Percentiles rank a stretch among this genome's conserved stretches.
Evolutionary conservation across 2,797 vertebrate species (phyloP).

Genomic region (Protosalanx chinensis): DNA sequence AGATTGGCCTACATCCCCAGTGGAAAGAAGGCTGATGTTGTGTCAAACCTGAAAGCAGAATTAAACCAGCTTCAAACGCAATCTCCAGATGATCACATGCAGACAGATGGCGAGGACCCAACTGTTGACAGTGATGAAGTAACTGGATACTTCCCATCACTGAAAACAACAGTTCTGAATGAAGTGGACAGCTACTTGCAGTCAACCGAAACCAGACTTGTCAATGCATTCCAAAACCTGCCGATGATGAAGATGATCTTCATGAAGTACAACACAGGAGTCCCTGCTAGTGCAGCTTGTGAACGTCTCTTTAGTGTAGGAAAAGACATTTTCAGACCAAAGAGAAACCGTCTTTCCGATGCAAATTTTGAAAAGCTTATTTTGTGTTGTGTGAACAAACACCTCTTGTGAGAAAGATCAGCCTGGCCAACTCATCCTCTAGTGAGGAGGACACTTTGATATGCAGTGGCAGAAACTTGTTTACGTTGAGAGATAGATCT

Average conservation of each 20-base stretch:
- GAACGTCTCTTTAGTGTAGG: conserved; percentile 32
- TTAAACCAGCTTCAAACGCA: conserved; percentile 21
- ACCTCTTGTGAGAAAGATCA: background rate
- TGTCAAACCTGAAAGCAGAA: conserved; percentile 28
- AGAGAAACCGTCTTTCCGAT: conserved; percentile 24
- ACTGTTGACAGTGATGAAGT: conserved; percentile 25
- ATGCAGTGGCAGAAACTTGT: too few species aligned
- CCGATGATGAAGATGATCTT: conserved; percentile 22
- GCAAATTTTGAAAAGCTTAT: conserved; percentile 13
- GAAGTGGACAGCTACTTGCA: conserved; percentile 29
- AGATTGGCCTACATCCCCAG: too few species aligned
- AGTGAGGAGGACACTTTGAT: too few species aligned
- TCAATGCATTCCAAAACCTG: conserved; percentile 28
- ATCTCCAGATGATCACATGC: conserved; percentile 23
- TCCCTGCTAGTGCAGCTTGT: conserved; percentile 31
- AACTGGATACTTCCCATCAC: conserved; percentile 19
- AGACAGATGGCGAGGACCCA: conserved; percentile 21
- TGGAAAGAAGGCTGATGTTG: conserved; percentile 14
- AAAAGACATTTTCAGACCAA: conserved; percentile 32
- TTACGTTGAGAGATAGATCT: too few species aligned
- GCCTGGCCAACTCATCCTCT: too few species aligned
- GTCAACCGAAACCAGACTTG: conserved; percentile 23
- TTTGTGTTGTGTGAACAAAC: background rate
- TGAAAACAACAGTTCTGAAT: conserved; percentile 23
- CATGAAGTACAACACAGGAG: conserved; percentile 35